Evolutionary conservation across 2,888 invertebrate species (phyloP).

Genomic region (Lordiphosa andalusiaca): DNA sequence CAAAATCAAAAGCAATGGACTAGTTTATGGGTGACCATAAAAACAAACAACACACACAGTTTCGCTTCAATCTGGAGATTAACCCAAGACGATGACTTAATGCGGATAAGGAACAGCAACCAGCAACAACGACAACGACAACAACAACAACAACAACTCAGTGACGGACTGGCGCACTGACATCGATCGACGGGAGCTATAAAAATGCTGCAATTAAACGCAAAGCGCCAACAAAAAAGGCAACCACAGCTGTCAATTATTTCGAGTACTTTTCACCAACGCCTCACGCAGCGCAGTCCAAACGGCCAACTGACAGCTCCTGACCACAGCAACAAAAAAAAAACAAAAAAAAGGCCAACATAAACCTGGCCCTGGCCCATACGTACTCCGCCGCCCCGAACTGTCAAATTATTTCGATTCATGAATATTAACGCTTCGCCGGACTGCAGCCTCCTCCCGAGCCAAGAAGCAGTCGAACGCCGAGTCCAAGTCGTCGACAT

Average conservation of each 20-base stretch:
- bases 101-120: slow-evolving; percentile 22
- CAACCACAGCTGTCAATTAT: slow-evolving; percentile 76
- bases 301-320: slow-evolving; percentile 36
- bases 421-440: slow-evolving; percentile 73
- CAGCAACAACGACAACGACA: slow-evolving; percentile 2
- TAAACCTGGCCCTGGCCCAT: slow-evolving; percentile 65
- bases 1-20: slow-evolving; percentile 18
- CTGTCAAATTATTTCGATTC: slow-evolving; percentile 75
- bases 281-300: slow-evolving; percentile 67
- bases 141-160: slow-evolving; percentile 4
- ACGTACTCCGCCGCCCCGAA: slow-evolving; percentile 75
- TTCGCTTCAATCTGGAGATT: slow-evolving; percentile 18
- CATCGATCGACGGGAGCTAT: slow-evolving; percentile 58
- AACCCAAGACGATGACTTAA: slow-evolving; percentile 36
- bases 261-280: slow-evolving; percentile 77
- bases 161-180: slow-evolving; percentile 12
- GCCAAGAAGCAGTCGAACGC: slow-evolving; percentile 7
- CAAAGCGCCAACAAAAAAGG: slow-evolving; percentile 68
- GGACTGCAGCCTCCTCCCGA: background rate
- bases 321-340: slow-evolving; percentile 27
- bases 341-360: slow-evolving; percentile 37
- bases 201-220: slow-evolving; percentile 70
- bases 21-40: slow-evolving; percentile 34
- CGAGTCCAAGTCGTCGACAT: slow-evolving; percentile 46
- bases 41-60: slow-evolving; percentile 23